Evolutionary conservation across 2,797 vertebrate genomes (phyloP).

Genomic region (Cryptoblepharus egeriae): DNA sequence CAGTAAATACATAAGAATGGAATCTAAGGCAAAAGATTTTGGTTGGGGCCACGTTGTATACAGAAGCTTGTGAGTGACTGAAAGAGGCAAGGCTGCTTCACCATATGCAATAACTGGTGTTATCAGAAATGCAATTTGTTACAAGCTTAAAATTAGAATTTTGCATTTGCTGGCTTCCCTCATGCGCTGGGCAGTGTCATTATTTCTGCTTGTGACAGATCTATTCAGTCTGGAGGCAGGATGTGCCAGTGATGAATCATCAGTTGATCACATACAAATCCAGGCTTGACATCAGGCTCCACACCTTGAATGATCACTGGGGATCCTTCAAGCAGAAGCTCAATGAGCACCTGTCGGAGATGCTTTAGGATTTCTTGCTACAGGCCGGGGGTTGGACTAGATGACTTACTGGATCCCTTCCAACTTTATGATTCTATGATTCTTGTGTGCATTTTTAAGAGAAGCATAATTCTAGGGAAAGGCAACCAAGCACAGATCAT

Average conservation of each 20-base stretch:
- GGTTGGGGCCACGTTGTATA: not conserved
- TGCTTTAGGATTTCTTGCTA: too few relatives aligned
- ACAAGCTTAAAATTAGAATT: not conserved
- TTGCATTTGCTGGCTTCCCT: not conserved
- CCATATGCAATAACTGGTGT: not conserved
- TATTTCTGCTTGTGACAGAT: not conserved
- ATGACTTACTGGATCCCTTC: too few relatives aligned
- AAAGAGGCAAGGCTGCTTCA: not conserved
- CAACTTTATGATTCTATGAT: too few relatives aligned
- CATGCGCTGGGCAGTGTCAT: not conserved
- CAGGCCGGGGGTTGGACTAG: too few relatives aligned
- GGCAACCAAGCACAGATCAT: not conserved
- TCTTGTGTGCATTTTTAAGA: not conserved
- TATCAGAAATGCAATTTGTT: not conserved
- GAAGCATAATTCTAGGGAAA: not conserved
- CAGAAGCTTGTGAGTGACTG: not conserved
- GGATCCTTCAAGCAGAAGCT: too few relatives aligned
- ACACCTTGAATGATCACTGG: not conserved
- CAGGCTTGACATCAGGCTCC: not conserved
- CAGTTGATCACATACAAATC: not conserved
- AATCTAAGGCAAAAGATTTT: not conserved
- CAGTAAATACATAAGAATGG: not conserved
- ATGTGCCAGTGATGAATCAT: not conserved
- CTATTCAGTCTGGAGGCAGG: not conserved
- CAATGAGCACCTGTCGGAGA: too few relatives aligned